Evolutionary conservation across 2,888 invertebrate species (phyloP).

Genomic region (Amiota minor): DNA sequence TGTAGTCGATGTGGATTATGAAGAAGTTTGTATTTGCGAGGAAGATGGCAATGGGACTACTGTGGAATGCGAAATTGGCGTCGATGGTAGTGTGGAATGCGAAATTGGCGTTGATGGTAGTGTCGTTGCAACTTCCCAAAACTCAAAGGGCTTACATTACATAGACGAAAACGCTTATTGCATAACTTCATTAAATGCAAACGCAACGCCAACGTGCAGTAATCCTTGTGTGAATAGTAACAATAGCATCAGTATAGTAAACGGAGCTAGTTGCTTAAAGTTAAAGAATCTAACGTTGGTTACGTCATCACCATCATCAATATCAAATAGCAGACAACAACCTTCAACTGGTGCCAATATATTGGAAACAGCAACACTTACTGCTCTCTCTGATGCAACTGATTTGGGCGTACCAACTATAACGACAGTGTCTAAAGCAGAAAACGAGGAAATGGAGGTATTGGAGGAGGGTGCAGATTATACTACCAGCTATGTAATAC

Average conservation of each 20-base stretch:
- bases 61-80: slow-evolving; percentile 64
- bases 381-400: slow-evolving; percentile 27
- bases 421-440: neutral
- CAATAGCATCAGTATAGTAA: slow-evolving; percentile 47
- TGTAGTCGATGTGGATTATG: slow-evolving; percentile 61
- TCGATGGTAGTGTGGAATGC: slow-evolving; percentile 59
- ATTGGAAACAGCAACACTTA: slow-evolving; percentile 33
- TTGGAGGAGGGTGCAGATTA: slow-evolving; percentile 35
- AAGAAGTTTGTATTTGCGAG: slow-evolving; percentile 69
- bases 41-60: slow-evolving; percentile 59
- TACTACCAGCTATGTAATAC: slow-evolving; percentile 43
- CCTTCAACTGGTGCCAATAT: slow-evolving; percentile 24
- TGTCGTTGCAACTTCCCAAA: slow-evolving; percentile 53
- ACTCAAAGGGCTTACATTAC: slow-evolving; percentile 63
- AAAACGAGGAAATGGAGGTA: neutral
- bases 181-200: slow-evolving; percentile 55
- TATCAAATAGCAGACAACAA: slow-evolving; percentile 5
- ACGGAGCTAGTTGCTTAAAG: slow-evolving; percentile 50
- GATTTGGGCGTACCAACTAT: neutral
- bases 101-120: slow-evolving; percentile 61
- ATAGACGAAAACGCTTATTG: slow-evolving; percentile 67
- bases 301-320: slow-evolving; percentile 51
- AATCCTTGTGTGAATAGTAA: slow-evolving; percentile 31
- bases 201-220: slow-evolving; percentile 36
- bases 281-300: slow-evolving; percentile 64